These are phyloP conservation scores for Ascidia mentula DNA, from an alignment of 23 tunicate genomes.

Conservation along the genomic window DNA sequence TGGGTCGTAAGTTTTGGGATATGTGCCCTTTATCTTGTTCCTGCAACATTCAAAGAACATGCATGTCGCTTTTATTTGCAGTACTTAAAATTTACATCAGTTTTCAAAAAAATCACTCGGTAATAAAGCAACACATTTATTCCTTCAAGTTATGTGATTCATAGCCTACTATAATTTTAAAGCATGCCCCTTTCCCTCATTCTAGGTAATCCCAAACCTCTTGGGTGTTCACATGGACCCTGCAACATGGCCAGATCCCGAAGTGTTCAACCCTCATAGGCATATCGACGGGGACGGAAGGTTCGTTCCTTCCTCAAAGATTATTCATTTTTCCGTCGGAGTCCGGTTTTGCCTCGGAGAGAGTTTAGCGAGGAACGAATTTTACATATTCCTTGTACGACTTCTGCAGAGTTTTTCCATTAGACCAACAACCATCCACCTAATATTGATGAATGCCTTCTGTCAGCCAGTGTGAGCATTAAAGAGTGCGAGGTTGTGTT, in stretches of 20 bases:
- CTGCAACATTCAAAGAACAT: too few species aligned
- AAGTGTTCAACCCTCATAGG: conserved; percentile 29
- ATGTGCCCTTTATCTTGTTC: conserved; percentile 46
- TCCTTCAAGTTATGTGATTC: too few species aligned
- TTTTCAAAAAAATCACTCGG: too few species aligned
- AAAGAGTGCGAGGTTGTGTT: not conserved
- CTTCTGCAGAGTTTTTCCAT: conserved; percentile 28
- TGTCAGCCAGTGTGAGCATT: not conserved
- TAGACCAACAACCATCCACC: not conserved
- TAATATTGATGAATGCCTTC: not conserved
- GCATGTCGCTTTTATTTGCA: too few species aligned
- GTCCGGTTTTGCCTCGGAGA: conserved; percentile 38
- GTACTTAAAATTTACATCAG: too few species aligned
- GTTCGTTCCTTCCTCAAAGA: conserved; percentile 25
- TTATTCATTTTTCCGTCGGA: conserved; percentile 46
- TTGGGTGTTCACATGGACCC: conserved; percentile 12
- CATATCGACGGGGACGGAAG: conserved; percentile 45
- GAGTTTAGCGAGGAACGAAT: conserved; percentile 30
- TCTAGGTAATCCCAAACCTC: too few species aligned
- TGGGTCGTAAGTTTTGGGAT: conserved; percentile 39
- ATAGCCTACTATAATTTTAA: too few species aligned
- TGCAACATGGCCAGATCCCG: conserved; percentile 10
- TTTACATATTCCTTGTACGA: conserved; percentile 11
- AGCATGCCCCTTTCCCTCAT: too few species aligned
- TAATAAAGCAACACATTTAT: too few species aligned